Conservation (phyloP, 2,113 vertebrate genomes). For the Sardina pilchardus region DNA sequence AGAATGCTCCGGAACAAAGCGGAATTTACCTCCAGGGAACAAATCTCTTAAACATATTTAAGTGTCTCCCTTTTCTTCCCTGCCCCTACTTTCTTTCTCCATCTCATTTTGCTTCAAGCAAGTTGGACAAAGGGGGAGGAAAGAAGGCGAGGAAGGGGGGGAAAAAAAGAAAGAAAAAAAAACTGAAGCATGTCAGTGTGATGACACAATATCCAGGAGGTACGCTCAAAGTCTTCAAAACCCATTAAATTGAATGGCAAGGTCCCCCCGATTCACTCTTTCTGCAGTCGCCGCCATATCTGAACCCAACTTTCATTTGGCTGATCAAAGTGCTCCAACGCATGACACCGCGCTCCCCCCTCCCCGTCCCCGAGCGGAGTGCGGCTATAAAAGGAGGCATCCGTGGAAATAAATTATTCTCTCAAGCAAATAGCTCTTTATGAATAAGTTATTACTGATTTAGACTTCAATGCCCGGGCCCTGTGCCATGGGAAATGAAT, state of each 20-base stretch:
- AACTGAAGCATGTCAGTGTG: conserved; percentile 59
- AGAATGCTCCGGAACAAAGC: conserved; percentile 35
- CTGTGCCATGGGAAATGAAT: conserved; percentile 53
- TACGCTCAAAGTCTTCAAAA: conserved; percentile 64
- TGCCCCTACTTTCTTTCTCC: conserved; percentile 34
- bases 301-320: conserved; percentile 67
- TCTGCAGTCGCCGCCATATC: conserved; percentile 59
- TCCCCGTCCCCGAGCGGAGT: conserved; percentile 58
- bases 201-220: conserved; percentile 63
- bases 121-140: not conserved
- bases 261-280: conserved; percentile 42
- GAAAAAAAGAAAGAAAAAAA: conserved; percentile 11
- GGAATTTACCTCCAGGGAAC: conserved; percentile 17
- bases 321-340: conserved; percentile 70
- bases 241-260: conserved; percentile 64
- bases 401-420: conserved; percentile 73
- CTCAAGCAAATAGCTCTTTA: conserved; percentile 69
- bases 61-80: conserved; percentile 40
- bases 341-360: conserved; percentile 65
- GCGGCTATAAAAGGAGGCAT: conserved; percentile 66
- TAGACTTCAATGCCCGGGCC: conserved; percentile 61
- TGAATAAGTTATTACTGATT: conserved; percentile 76
- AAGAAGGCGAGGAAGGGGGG: not conserved
- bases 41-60: conserved; percentile 54
- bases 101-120: conserved; percentile 25